Evolutionary conservation across 2,888 invertebrate species (phyloP), one percentile per base, ranked within the genome.

Genomic region (Carcina quercana): DNA sequence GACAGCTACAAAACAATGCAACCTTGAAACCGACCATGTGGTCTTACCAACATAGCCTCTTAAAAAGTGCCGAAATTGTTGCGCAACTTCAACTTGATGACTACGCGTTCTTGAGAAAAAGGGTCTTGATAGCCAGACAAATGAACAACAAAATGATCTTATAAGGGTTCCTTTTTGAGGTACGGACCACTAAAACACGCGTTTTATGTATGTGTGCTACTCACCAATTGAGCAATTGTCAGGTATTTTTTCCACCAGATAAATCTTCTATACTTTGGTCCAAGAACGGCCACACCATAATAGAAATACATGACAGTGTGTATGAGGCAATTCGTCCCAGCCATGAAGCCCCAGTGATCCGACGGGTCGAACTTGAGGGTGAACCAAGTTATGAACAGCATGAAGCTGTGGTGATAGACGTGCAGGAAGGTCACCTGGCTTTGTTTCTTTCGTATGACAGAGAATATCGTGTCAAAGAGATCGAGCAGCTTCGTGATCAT

Each of bases 171-270:
- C n/a, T n/a, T n/a, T n/a, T n/a, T n/a, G n/a, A n/a, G n/a, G n/a
- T n/a, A n/a, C n/a, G n/a, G n/a, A n/a, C n/a, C n/a, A n/a, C n/a
- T n/a, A n/a, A n/a, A n/a, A n/a, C n/a, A n/a, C 17, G 17, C 17
- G 7, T 7, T 7, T 5, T 5, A 5, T 7, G 7, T 7, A 5
- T 7, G 5, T 17, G 17, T 5, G 13, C 24, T 1, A 10, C 69
- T 74, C 62, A 90, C 91, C 84, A 93, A 72, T 67, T 93, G 93
- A 55, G 92, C 73, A 36, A 85, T 76, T 7, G 92, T 92, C 65
- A 93, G 86, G 65, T 92, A 91, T 47, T 89, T 90, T 64, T 93
- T 93, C 92, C 92, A 93, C 91, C 91, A 92, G n/a, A 92, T 65
- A 59, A 89, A 91, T 46, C 88, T 89, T 37, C 86, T 85, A 56